Evolutionary conservation across 2,888 invertebrate genomes (phyloP), one percentile per base, ranked within the genome.

Genomic region (Cheilosia variabilis): DNA sequence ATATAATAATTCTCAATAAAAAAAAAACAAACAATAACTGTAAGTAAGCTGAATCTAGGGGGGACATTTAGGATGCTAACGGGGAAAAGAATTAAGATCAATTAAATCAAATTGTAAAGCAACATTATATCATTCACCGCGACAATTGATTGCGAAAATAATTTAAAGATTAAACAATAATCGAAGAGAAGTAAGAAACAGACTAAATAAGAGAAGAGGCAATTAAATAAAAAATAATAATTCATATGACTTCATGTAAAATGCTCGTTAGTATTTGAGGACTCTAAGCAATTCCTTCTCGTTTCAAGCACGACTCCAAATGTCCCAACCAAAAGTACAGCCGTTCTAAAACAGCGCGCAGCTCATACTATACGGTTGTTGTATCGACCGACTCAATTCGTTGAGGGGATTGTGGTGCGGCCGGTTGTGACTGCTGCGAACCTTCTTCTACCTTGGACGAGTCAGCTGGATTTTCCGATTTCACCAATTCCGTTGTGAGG

Each of bases 291-390:
- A 91, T 89, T 90, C 88, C 89, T 89, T 91, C 90, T 89, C 90
- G 90, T 89, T 91, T 90, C 89, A 91, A 89, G 89, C 89, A 89
- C 88, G 89, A 89, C 88, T 89, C 90, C 88, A 90, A 89, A 89
- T 90, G 89, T 89, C 90, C 90, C 88, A 90, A 89, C 92, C 92
- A 90, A 90, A 91, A 90, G 88, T 90, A 89, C 71, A 91, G 91
- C 90, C 91, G 89, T 91, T 91, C 89, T 79, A 90, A 88, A 90
- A 91, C 91, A 90, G 90, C 90, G 80, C 89, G 89, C 82, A 89
- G 87, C 88, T 91, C 91, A 91, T 92, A 92, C 91, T 92, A 92
- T 90, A 92, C 92, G 88, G 92, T 90, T 88, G 92, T 92, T 77
- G 92, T 91, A 88, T 92, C 91, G 81, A 92, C 92, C 68, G 91